These are phyloP conservation scores for Zeus faber DNA, from an alignment of 2,113 vertebrate genomes.

Conservation along the genomic window DNA sequence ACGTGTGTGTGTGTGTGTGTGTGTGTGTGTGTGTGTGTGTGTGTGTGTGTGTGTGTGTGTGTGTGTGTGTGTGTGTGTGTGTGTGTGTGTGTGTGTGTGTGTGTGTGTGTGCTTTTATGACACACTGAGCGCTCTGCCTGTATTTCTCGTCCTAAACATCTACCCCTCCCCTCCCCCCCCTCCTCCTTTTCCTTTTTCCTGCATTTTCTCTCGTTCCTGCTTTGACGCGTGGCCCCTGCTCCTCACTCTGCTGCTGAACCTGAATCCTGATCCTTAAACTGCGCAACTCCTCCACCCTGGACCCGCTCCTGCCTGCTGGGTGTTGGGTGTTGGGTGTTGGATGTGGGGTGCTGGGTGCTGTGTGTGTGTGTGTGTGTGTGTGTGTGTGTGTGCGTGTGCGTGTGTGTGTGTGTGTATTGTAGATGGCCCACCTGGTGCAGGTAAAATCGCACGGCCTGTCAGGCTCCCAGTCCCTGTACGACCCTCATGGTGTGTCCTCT, in stretches of 20 bases:
- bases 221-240: conserved; percentile 20
- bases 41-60: conserved; percentile 2
- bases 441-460: conserved; percentile 96
- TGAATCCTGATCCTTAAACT: too few relatives aligned
- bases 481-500: conserved; percentile 88
- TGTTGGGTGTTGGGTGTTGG: too few relatives aligned
- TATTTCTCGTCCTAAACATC: neutral
- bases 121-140: too few relatives aligned
- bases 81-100: conserved; percentile 1
- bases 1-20: conserved; percentile 1
- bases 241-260: neutral
- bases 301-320: conserved; percentile 31
- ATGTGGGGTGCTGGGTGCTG: neutral
- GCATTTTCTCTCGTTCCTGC: conserved; percentile 23
- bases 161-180: conserved; percentile 15
- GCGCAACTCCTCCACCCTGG: too few relatives aligned
- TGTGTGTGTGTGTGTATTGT: conserved; percentile 33
- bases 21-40: conserved; percentile 8
- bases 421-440: conserved; percentile 91
- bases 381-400: conserved; percentile 32
- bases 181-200: conserved; percentile 19
- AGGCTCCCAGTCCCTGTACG: conserved; percentile 95
- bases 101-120: neutral
- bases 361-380: conserved; percentile 13
- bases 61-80: conserved; percentile 6